Conservation (phyloP, 2,797 vertebrate genomes). For the Peromyscus aztecus region DNA sequence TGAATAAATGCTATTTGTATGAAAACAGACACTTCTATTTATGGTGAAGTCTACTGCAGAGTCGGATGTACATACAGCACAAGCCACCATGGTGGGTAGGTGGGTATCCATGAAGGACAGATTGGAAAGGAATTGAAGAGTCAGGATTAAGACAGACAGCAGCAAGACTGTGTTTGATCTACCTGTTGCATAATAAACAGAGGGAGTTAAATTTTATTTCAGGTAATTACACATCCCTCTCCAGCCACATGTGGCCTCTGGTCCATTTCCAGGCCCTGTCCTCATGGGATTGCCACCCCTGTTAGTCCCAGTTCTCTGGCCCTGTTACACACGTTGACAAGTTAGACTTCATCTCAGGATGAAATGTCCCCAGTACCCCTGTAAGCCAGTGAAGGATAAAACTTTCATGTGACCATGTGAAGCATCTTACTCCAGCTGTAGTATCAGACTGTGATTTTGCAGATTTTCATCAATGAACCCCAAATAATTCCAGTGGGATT, state of each 20-base stretch:
- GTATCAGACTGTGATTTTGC: background rate
- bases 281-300: too few relatives aligned
- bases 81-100: background rate
- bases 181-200: background rate
- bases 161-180: background rate
- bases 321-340: background rate
- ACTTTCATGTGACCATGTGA: rapidly evolving
- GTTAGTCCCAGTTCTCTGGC: background rate
- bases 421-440: background rate
- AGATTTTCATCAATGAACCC: background rate
- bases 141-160: background rate
- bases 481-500: background rate
- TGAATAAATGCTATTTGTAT: background rate
- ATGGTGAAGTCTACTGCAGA: background rate
- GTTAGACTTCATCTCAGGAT: background rate
- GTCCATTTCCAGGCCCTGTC: background rate
- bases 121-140: background rate
- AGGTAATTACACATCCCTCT: background rate
- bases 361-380: background rate
- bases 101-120: background rate
- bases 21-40: background rate
- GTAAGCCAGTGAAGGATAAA: background rate
- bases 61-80: background rate
- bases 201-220: background rate
- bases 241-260: background rate